Evolutionary conservation across 2,888 invertebrate genomes (phyloP).

Genomic region (Gibbula magus): DNA sequence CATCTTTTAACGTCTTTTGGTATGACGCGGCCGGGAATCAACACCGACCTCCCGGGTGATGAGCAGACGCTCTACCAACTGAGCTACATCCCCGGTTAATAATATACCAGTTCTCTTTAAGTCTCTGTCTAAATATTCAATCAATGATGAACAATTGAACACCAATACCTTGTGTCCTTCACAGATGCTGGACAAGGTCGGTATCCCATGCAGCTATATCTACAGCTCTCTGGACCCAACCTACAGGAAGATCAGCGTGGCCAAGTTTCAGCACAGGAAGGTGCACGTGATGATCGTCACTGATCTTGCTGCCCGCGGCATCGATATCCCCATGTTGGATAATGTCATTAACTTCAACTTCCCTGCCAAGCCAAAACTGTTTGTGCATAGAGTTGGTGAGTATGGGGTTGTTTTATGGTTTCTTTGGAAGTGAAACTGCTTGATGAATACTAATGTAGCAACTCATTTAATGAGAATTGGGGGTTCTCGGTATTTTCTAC

Average conservation of each 20-base stretch:
- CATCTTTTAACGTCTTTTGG: no score
- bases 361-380: constrained; percentile 96
- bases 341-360: constrained; percentile 98
- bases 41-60: no score
- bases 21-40: no score
- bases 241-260: constrained; percentile 95
- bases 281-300: constrained; percentile 93
- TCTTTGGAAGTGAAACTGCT: neutral
- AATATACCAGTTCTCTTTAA: no score
- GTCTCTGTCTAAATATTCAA: no score
- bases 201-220: constrained; percentile 90
- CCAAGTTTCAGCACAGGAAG: constrained; percentile 81
- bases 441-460: neutral
- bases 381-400: constrained; percentile 97
- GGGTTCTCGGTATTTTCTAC: no score
- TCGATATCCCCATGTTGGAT: constrained; percentile 96
- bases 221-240: constrained; percentile 96
- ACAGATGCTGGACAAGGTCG: constrained; percentile 79
- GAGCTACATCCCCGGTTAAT: no score
- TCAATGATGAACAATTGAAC: no score
- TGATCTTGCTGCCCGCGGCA: constrained; percentile 97
- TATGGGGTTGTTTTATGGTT: constrained; percentile 36
- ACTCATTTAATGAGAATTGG: neutral
- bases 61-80: no score
- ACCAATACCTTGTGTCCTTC: no score